These are phyloP conservation scores for Drosophila ogumai DNA, from an alignment of 1,140 invertebrate species.

Conservation along the genomic window DNA sequence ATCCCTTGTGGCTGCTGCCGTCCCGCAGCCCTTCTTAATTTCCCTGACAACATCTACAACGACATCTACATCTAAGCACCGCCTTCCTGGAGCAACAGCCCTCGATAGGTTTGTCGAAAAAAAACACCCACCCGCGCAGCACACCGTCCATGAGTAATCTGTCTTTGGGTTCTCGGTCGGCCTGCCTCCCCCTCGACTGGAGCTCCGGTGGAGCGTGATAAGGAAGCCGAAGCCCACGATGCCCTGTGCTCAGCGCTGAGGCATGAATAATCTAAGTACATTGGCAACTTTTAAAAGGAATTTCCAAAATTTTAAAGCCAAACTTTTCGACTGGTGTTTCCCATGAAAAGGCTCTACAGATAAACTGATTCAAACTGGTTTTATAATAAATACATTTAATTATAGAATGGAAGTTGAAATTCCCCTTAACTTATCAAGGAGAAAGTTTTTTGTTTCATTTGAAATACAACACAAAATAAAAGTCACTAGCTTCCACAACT, in stretches of 20 bases:
- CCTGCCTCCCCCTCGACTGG: constrained; percentile 7
- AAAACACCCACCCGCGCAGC: constrained; percentile 45
- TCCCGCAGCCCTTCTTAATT: constrained; percentile 1
- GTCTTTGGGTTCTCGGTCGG: constrained; percentile 36
- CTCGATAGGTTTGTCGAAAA: constrained; percentile 31
- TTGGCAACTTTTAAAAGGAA: constrained; percentile 9
- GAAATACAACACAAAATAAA: neutral
- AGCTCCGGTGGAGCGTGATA: constrained; percentile 34
- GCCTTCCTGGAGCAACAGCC: constrained; percentile 46
- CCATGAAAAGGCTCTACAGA: neutral
- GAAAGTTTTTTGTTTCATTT: constrained; percentile 11
- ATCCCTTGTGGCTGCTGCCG: constrained; percentile 57
- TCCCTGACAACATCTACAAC: constrained; percentile 18
- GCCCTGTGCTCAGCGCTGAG: constrained; percentile 16
- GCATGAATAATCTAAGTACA: constrained; percentile 14
- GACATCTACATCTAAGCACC: constrained; percentile 29
- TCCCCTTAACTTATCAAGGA: neutral
- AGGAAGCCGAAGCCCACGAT: constrained; percentile 27
- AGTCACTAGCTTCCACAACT: neutral
- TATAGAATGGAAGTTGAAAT: neutral
- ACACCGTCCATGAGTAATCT: constrained; percentile 58
- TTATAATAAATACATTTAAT: constrained; percentile 2
- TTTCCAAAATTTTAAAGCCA: constrained; percentile 3
- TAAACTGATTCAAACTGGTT: constrained; percentile 6
- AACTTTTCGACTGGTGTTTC: too few species aligned